Conservation (phyloP, 2,797 vertebrate genomes). For the Pseudocheirus occidentalis region DNA sequence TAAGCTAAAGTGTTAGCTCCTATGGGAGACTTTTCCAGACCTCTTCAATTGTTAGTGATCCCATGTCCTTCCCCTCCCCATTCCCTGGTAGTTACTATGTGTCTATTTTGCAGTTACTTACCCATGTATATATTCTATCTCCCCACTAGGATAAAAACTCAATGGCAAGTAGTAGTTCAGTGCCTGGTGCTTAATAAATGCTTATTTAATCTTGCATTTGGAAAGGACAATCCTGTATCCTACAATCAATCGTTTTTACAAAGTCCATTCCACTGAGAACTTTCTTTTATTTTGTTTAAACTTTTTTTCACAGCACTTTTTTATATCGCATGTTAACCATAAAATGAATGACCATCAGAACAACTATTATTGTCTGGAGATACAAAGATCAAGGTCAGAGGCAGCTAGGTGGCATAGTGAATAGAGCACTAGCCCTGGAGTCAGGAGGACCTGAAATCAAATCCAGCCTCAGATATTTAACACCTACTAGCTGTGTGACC, state of each 20-base stretch:
- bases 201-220: background rate
- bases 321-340: background rate
- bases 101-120: background rate
- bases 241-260: slow-evolving; percentile 46
- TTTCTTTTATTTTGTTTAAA: background rate
- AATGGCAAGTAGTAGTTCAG: background rate
- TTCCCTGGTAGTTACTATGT: background rate
- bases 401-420: too few relatives aligned
- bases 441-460: too few relatives aligned
- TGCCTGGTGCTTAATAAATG: background rate
- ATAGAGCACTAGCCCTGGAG: too few relatives aligned
- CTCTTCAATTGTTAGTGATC: background rate
- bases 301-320: too few relatives aligned
- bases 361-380: background rate
- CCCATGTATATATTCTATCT: background rate
- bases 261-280: slow-evolving; percentile 20
- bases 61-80: background rate
- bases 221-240: background rate
- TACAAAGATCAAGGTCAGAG: background rate
- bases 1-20: background rate
- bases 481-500: too few relatives aligned
- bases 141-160: background rate
- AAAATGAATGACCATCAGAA: background rate
- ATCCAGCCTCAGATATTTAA: too few relatives aligned
- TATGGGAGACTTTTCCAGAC: background rate